Conservation (phyloP, 30 jellyfish, hydroid and myxozoan genomes). For the Pelagia noctiluca region DNA sequence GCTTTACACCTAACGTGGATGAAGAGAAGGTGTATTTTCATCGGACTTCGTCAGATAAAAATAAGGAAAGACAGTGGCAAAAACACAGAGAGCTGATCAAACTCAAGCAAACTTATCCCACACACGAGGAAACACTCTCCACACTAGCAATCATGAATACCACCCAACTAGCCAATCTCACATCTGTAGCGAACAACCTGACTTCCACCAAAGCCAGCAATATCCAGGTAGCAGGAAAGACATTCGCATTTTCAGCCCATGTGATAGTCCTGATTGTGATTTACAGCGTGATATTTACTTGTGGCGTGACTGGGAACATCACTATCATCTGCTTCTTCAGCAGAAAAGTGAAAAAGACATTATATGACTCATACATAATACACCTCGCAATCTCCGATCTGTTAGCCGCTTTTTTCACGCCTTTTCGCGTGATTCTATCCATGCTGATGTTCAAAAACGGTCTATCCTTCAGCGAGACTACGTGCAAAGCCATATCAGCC, state of each 20-base stretch:
- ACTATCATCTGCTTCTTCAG: constrained; percentile 42
- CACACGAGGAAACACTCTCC: too few species aligned
- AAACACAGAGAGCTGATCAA: too few species aligned
- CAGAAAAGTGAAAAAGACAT: constrained; percentile 25
- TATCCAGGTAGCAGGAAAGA: not conserved
- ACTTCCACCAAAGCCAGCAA: constrained; percentile 3
- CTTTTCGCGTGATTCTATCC: constrained; percentile 39
- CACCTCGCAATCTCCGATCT: constrained; percentile 67
- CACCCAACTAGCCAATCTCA: too few species aligned
- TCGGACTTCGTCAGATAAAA: too few species aligned
- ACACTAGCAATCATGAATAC: too few species aligned
- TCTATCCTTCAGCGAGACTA: not conserved
- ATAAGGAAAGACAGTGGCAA: too few species aligned
- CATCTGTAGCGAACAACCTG: too few species aligned
- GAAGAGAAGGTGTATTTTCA: too few species aligned
- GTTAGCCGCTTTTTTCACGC: constrained; percentile 41
- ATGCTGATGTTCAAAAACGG: constrained; percentile 24
- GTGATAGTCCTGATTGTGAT: constrained; percentile 21
- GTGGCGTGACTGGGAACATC: constrained; percentile 52
- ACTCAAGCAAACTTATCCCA: too few species aligned
- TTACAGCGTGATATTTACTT: constrained; percentile 31
- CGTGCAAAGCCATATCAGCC: constrained; percentile 57
- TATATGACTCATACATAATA: constrained; percentile 53
- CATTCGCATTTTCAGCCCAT: not conserved
- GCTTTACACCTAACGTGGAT: too few species aligned